Percentiles rank a stretch among this genome's conserved stretches.
Evolutionary conservation across 2,113 vertebrate species (phyloP).

Genomic region (Nymphicus hollandicus): DNA sequence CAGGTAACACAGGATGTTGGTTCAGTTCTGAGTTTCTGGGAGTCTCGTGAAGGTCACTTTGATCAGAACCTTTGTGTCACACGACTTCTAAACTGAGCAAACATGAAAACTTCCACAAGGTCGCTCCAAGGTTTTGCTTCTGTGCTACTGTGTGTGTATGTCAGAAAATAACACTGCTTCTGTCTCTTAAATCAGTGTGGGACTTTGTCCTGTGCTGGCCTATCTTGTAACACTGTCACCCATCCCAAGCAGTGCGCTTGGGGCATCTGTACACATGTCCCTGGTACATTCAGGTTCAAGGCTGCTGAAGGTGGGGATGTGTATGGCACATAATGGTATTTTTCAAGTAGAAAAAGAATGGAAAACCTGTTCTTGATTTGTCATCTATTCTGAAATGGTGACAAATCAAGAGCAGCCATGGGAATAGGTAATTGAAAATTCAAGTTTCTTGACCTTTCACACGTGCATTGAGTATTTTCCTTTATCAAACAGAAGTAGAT

Average conservation of each 20-base stretch:
- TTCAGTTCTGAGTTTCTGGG: not conserved
- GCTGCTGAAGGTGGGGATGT: not conserved
- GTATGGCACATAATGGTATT: not conserved
- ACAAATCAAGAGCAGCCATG: not conserved
- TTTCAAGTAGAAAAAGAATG: not conserved
- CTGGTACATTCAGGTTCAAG: not conserved
- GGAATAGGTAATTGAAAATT: not conserved
- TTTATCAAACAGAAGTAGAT: not conserved
- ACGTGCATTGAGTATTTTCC: not conserved
- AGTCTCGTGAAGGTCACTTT: not conserved
- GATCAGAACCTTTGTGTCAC: not conserved
- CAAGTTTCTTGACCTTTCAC: not conserved
- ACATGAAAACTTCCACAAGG: not conserved
- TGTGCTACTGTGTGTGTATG: not conserved
- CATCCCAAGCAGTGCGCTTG: not conserved
- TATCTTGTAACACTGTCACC: not conserved
- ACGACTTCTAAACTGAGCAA: not conserved
- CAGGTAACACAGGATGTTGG: not conserved
- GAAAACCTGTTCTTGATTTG: not conserved
- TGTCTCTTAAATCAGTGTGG: not conserved
- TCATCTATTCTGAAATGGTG: not conserved
- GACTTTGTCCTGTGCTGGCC: not conserved
- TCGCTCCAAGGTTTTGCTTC: not conserved
- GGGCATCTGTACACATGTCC: rapidly evolving
- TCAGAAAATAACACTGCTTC: not conserved